Base-by-base conservation (phyloP, 2,888 invertebrate genomes). In the Cerceris ruficornis region DNA sequence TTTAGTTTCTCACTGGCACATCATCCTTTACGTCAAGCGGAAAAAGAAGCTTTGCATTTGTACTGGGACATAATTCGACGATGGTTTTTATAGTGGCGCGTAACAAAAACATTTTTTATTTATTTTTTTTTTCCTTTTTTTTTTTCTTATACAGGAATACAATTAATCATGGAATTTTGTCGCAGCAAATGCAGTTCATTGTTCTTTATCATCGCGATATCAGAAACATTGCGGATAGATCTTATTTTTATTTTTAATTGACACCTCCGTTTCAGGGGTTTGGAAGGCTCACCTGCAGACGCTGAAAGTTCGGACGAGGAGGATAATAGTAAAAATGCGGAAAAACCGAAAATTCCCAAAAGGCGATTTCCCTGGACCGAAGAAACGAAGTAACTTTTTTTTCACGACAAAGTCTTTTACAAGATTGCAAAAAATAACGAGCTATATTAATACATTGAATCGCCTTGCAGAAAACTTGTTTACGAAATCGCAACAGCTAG, bases 361-460 rank as follows among this genome's bases (percentile, higher is more conserved):
- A 95, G 95, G 39, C 94, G 95, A 75, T 97, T 96, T 93, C 94
- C 95, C 42, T 97, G 97, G 96, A 95, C 95, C 65, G 94, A 94
- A 57, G 94, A 95, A 87, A 92, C 94, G 57, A 95, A 94, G 95
- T 95, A 91, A 88, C 91, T 88, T 65, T 50, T 58, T 39, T 13
- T 72, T 57, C 0, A 46, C 60, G 65, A 58, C n/a, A n/a, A n/a
- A n/a, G n/a, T n/a, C 17, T 42, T 1, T 50, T 39, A 43, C 7
- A 15, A 28, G 13, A 15, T 8, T 41, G 42, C n/a, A 11, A 54
- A 0, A 9, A 6, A n/a, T 52, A 8, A 9, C 7, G 15, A 15
- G 14, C 2, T 11, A 6, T 69, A 17, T 46, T 9, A 39, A 17
- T 58, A 4, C 11, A 17, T 43, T n/a, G 28, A 17, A 52, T 57